These are phyloP conservation scores for Pachyuromys duprasi DNA, from an alignment of 2,797 vertebrate species.

Conservation along the genomic window DNA sequence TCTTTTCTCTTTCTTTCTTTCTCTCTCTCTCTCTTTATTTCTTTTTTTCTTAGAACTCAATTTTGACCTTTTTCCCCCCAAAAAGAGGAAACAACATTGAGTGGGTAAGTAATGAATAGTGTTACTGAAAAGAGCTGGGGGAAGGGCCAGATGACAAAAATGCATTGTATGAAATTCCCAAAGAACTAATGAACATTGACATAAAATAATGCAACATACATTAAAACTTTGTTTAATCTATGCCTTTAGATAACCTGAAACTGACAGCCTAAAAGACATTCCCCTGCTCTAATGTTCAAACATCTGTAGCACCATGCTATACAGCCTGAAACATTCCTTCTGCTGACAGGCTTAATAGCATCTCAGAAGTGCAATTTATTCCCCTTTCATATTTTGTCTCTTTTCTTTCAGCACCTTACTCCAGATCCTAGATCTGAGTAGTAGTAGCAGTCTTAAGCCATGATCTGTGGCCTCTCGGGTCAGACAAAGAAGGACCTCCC, in stretches of 20 bases:
- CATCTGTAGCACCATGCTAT: not conserved
- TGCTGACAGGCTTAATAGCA: not conserved
- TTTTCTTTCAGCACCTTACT: not conserved
- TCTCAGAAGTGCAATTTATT: not conserved
- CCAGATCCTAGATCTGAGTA: not conserved
- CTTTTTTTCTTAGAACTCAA: not conserved
- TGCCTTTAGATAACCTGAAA: not conserved
- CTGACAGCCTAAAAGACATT: not conserved
- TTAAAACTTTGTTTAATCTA: not conserved
- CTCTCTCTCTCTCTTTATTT: not conserved
- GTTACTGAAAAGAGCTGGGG: not conserved
- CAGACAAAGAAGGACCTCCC: not conserved
- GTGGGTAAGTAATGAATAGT: not conserved
- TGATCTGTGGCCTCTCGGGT: not conserved
- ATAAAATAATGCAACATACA: not conserved
- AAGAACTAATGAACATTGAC: not conserved
- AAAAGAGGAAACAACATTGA: not conserved
- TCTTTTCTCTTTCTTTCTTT: too few relatives aligned
- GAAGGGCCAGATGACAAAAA: not conserved
- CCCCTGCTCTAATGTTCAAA: not conserved
- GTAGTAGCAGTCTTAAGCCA: not conserved
- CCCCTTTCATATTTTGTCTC: not conserved
- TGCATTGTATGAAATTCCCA: not conserved
- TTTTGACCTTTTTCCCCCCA: not conserved
- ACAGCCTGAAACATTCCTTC: not conserved